phyloP scores from a whole-genome alignment of 2,797 vertebrate genomes.

The Oreonectes daqikongensis region DNA sequence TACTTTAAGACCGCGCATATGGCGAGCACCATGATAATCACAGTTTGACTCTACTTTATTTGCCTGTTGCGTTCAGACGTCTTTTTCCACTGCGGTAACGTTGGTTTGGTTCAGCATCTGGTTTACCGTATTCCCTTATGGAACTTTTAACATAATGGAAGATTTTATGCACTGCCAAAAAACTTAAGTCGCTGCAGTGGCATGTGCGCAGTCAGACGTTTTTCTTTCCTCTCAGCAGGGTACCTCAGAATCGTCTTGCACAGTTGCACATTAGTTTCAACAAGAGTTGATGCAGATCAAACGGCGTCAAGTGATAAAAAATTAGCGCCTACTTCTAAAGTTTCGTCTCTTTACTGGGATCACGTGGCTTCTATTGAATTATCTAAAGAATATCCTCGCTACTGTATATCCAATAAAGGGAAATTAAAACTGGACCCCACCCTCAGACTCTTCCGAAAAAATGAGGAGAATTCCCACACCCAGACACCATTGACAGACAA shows the following conservation, averaged over 20 bases:
- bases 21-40: slow-evolving; percentile 3
- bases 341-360: too few relatives aligned
- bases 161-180: slow-evolving; percentile 48
- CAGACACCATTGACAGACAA: slow-evolving; percentile 28
- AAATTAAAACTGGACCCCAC: too few relatives aligned
- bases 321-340: neutral
- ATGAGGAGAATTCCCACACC: neutral
- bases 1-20: slow-evolving; percentile 22
- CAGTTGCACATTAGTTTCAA: neutral
- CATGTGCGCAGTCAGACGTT: slow-evolving; percentile 54
- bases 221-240: slow-evolving; percentile 38
- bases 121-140: slow-evolving; percentile 50
- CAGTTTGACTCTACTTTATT: slow-evolving; percentile 22
- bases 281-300: neutral
- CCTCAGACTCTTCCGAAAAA: too few relatives aligned
- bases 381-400: too few relatives aligned
- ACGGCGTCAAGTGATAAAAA: neutral
- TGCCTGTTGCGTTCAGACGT: slow-evolving; percentile 3
- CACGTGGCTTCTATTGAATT: neutral
- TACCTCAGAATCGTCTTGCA: slow-evolving; percentile 23
- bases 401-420: neutral
- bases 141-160: slow-evolving; percentile 55
- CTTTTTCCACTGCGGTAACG: slow-evolving; percentile 57
- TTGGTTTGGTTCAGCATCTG: slow-evolving; percentile 39
- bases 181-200: slow-evolving; percentile 41